Base-by-base conservation (phyloP, 2,797 vertebrate species). In the Epinephelus coioides region DNA sequence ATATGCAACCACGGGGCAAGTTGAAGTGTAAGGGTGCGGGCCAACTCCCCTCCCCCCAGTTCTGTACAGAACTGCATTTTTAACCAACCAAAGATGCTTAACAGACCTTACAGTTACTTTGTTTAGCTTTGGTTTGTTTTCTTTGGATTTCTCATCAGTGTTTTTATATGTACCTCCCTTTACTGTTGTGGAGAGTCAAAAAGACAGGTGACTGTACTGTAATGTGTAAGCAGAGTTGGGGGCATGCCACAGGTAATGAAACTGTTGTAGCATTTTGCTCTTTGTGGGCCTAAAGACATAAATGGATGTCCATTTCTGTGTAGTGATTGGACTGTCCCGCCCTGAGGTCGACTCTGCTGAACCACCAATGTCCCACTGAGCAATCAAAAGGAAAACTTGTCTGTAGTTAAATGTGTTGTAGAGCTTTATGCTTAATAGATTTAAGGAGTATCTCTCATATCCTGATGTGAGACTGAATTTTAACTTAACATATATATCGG, bases 71-170 rank as follows among this genome's bases (percentile, higher is more conserved):
- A 85, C 86, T 86, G 56, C n/a, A 30, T 86, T 92, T 94, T 93
- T 92, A 92, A 93, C 86, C 88, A 89, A 90, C 86, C 80, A 88
- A 82, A 93, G 78, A 86, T 25, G 76, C 69, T 77, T 76, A 61
- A 72, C 34, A 55, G 49, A 46, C 17, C 53, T 59, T 51, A 53
- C 19, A 46, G 3, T 82, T 61, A 50, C 14, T 59, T 47, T 43
- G 43, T 66, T 70, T 17, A 15, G 73, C 69, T 80, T 82, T 4
- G 3, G 49, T 86, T 61, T 38, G 1, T 79, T 74, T 46, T 73
- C 13, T 72, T 85, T 85, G 67, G 51, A 63, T 84, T 68, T 74
- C 4, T 71, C 75, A 65, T 84, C 50, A 27, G 38, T 85, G 79
- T 87, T 73, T 30, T 27, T 68, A 10, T 59, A 70, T 71, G 43